These are phyloP conservation scores for Eudorcas thomsonii DNA, from an alignment of 2,113 vertebrate genomes.

Conservation along the genomic window DNA sequence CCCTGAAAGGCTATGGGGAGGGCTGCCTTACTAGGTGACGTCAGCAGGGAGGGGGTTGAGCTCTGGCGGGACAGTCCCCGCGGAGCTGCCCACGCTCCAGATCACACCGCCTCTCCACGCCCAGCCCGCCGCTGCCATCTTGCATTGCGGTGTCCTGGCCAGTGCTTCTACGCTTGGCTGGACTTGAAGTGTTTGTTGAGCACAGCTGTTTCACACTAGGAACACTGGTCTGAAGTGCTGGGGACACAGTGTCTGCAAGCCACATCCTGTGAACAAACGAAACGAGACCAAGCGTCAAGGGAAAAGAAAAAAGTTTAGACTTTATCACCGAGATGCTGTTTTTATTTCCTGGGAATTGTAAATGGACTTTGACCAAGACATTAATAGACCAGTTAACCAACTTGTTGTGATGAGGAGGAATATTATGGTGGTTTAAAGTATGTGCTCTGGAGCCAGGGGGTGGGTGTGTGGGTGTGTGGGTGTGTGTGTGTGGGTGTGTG, in stretches of 20 bases:
- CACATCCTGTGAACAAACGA: not conserved
- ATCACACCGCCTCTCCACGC: rapidly evolving
- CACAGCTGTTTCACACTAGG: not conserved
- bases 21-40: not conserved
- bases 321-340: not conserved
- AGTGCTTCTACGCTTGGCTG: rapidly evolving
- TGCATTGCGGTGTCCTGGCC: not conserved
- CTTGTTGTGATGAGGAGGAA: not conserved
- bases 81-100: rapidly evolving
- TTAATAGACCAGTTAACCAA: not conserved
- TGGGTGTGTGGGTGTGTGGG: not conserved
- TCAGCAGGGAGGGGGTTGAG: not conserved
- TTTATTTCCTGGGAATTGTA: not conserved
- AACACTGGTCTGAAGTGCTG: not conserved
- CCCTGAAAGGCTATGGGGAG: rapidly evolving
- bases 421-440: not conserved
- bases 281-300: not conserved
- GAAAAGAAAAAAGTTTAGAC: not conserved
- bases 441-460: not conserved
- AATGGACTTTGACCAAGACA: not conserved
- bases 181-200: not conserved
- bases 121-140: not conserved
- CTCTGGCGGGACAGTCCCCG: not conserved
- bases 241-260: not conserved
- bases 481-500: no score